phyloP scores from a whole-genome alignment of 2,113 vertebrate genomes.

The Hippocampus abdominalis region DNA sequence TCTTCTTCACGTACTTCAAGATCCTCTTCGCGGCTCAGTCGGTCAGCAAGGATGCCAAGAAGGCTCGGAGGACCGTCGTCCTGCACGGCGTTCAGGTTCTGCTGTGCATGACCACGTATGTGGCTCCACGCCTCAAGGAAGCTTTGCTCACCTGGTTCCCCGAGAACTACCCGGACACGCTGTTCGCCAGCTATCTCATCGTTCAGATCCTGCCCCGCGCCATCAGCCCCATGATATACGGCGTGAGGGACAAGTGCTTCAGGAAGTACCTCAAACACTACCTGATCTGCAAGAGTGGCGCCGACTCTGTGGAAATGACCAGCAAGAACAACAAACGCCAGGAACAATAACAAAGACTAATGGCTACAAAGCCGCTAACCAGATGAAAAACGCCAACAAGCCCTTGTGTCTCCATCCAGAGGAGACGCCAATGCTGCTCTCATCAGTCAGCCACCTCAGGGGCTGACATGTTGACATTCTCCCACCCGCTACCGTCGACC shows the following conservation, averaged over 20 bases:
- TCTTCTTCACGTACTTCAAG: conserved; percentile 54
- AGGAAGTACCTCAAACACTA: background rate
- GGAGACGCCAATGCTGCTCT: too few relatives aligned
- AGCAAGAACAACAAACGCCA: too few relatives aligned
- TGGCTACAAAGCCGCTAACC: too few relatives aligned
- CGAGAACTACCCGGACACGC: conserved; percentile 16
- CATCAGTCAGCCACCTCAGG: too few relatives aligned
- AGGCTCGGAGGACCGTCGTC: conserved; percentile 66
- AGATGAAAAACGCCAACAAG: too few relatives aligned
- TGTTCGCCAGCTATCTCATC: conserved; percentile 53
- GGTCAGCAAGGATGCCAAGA: conserved; percentile 45
- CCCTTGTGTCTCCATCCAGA: too few relatives aligned
- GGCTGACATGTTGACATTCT: too few relatives aligned
- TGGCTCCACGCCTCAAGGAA: conserved; percentile 9
- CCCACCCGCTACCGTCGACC: too few relatives aligned
- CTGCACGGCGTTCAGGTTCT: conserved; percentile 65
- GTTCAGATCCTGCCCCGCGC: conserved; percentile 62
- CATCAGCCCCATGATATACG: conserved; percentile 68
- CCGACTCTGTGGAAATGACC: too few relatives aligned
- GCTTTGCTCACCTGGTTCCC: conserved; percentile 32
- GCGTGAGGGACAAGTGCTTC: conserved; percentile 54
- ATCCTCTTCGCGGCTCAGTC: conserved; percentile 53
- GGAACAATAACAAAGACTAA: too few relatives aligned
- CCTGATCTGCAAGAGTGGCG: background rate
- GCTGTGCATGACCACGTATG: conserved; percentile 61